Evolutionary conservation across 2,888 invertebrate genomes (phyloP).

Genomic region (Callyntrura sp.): DNA sequence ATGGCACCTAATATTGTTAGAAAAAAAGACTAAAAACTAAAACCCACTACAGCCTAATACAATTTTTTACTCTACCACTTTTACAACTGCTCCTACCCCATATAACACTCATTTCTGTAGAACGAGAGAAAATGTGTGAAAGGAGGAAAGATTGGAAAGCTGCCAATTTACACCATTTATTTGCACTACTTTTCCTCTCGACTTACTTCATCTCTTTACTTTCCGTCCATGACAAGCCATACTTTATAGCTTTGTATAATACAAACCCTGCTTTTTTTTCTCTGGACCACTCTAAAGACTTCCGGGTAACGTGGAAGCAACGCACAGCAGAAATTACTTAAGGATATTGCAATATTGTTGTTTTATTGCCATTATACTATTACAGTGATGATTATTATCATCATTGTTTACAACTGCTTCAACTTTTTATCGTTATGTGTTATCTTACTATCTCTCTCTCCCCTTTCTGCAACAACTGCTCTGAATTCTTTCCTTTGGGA

Average conservation of each 20-base stretch:
- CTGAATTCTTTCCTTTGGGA: neutral
- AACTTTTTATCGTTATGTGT: constrained; percentile 51
- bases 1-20: constrained; percentile 77
- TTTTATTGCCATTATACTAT: constrained; percentile 55
- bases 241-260: constrained; percentile 53
- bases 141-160: constrained; percentile 76
- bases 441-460: constrained; percentile 13
- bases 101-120: constrained; percentile 35
- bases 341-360: constrained; percentile 52
- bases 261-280: constrained; percentile 30
- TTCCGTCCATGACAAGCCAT: constrained; percentile 66
- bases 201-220: constrained; percentile 50
- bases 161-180: constrained; percentile 78
- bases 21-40: constrained; percentile 59
- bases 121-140: constrained; percentile 68
- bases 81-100: constrained; percentile 24
- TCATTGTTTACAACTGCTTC: constrained; percentile 60
- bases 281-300: constrained; percentile 23
- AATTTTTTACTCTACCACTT: constrained; percentile 39
- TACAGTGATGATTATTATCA: constrained; percentile 57
- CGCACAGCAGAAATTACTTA: constrained; percentile 53
- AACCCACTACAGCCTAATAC: constrained; percentile 52
- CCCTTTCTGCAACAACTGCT: neutral
- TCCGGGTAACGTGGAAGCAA: constrained; percentile 45
- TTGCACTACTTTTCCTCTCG: constrained; percentile 67